Conservation (phyloP, 2,113 vertebrate species). For the Cavia porcellus region DNA sequence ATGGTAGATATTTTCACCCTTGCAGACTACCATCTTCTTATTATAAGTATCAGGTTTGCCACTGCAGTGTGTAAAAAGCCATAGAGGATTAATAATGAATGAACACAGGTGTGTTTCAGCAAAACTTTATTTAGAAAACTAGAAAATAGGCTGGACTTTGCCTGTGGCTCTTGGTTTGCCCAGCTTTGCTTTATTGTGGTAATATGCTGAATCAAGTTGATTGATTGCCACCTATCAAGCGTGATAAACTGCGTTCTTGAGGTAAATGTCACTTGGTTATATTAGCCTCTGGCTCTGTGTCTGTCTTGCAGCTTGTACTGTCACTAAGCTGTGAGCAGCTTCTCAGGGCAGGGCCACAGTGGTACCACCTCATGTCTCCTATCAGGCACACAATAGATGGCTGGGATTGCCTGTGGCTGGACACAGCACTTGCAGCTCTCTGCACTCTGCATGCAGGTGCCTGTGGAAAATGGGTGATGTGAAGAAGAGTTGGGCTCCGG, state of each 20-base stretch:
- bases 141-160: background rate
- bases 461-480: background rate
- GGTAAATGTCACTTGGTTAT: background rate
- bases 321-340: background rate
- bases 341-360: background rate
- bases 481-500: background rate
- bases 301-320: constrained; percentile 39
- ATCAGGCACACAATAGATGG: background rate
- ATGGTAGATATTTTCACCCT: background rate
- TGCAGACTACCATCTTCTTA: background rate
- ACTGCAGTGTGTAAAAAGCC: background rate
- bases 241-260: background rate
- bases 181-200: background rate
- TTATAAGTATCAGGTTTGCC: background rate
- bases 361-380: background rate
- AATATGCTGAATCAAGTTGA: background rate
- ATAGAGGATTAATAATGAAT: background rate
- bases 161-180: background rate
- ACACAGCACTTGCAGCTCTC: background rate
- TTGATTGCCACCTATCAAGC: constrained; percentile 22
- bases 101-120: background rate
- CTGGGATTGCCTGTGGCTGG: background rate
- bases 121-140: constrained; percentile 45
- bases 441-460: background rate
- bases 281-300: background rate